Evolutionary conservation across 2,888 invertebrate genomes (phyloP).

Genomic region (Cancer borealis): DNA sequence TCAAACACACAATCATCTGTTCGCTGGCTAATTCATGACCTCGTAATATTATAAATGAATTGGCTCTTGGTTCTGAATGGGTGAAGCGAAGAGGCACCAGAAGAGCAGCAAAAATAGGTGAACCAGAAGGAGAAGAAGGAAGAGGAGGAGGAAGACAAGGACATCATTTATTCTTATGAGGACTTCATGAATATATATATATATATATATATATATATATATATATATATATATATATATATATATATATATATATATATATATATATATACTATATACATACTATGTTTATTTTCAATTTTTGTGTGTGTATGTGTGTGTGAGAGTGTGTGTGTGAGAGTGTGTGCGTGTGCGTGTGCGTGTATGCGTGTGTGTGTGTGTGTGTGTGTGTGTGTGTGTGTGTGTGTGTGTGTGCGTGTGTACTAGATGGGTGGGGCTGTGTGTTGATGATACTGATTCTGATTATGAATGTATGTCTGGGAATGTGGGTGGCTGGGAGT

Average conservation of each 20-base stretch:
- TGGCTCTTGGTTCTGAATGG: background rate
- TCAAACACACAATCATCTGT: background rate
- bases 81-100: background rate
- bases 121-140: background rate
- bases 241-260: conserved; percentile 56
- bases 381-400: background rate
- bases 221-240: conserved; percentile 56
- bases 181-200: conserved; percentile 52
- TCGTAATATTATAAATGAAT: conserved; percentile 6
- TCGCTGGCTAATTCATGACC: background rate
- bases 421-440: background rate
- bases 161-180: background rate
- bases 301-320: no score
- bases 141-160: background rate
- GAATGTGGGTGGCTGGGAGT: background rate
- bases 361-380: background rate
- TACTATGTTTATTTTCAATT: background rate
- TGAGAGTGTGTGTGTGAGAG: no score
- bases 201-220: conserved; percentile 54
- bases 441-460: no score
- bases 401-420: background rate
- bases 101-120: background rate
- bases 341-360: background rate
- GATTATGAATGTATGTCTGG: no score
- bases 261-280: no score